These are phyloP conservation scores for Meloidogyne exigua DNA, from an alignment of 1,140 invertebrate species.

Conservation along the genomic window DNA sequence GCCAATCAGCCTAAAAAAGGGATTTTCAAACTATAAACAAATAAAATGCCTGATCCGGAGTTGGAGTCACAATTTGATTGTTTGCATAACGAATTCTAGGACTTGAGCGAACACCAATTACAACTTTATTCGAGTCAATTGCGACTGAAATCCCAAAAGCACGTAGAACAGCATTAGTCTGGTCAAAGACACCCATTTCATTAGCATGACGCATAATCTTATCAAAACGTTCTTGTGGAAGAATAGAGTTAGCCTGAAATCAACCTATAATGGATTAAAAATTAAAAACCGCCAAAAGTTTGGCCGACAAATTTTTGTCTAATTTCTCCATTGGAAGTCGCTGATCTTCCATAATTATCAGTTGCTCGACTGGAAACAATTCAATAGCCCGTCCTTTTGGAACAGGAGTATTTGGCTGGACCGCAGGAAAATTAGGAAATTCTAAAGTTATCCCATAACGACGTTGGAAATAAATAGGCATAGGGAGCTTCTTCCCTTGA, in stretches of 20 bases:
- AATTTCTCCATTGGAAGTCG: conserved; percentile 39
- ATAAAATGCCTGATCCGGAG: conserved; percentile 29
- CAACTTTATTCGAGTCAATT: conserved; percentile 25
- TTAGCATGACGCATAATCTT: conserved; percentile 39
- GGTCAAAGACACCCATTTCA: conserved; percentile 32
- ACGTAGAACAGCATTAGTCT: conserved; percentile 28
- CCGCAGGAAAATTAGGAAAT: conserved; percentile 34
- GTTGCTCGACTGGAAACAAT: conserved; percentile 33
- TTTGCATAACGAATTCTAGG: conserved; percentile 39
- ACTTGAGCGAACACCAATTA: conserved; percentile 30
- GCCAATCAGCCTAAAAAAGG: conserved; percentile 37
- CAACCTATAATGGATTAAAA: neutral
- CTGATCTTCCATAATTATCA: conserved; percentile 43
- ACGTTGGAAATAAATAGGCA: conserved; percentile 28
- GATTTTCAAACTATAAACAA: conserved; percentile 7
- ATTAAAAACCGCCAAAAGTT: conserved; percentile 20
- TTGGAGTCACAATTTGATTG: conserved; percentile 38
- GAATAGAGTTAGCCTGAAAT: conserved; percentile 31
- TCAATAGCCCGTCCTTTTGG: conserved; percentile 25
- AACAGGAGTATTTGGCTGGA: conserved; percentile 38
- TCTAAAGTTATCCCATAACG: conserved; percentile 28
- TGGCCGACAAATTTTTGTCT: conserved; percentile 31
- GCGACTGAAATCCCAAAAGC: conserved; percentile 34
- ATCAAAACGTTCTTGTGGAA: conserved; percentile 31
- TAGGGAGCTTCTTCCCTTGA: conserved; percentile 28